Conservation (phyloP, 1,140 invertebrate genomes). For the Drosophila sechellia region DNA sequence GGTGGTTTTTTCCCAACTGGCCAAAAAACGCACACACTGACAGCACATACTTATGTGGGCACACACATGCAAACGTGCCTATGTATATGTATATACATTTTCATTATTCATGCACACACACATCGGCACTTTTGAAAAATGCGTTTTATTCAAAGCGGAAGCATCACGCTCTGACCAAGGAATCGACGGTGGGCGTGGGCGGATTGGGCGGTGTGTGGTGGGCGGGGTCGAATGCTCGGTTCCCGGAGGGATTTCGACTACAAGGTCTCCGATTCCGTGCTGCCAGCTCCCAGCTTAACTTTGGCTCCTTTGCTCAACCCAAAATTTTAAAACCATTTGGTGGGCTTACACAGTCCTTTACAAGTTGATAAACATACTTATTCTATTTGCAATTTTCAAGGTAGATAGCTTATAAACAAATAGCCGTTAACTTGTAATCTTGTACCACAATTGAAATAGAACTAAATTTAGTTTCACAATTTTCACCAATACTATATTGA, state of each 20-base stretch:
- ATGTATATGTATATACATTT: constrained; percentile 28
- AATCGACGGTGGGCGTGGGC: neutral
- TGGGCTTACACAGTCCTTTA: neutral
- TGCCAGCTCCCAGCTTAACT: neutral
- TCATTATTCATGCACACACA: constrained; percentile 71
- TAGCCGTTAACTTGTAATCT: too few species aligned
- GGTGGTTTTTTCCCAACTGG: constrained; percentile 54
- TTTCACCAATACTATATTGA: too few species aligned
- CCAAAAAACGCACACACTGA: constrained; percentile 67
- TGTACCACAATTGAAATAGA: too few species aligned
- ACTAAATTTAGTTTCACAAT: too few species aligned
- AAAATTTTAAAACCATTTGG: neutral
- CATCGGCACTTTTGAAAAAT: constrained; percentile 71
- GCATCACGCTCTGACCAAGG: constrained; percentile 50
- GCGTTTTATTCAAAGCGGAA: constrained; percentile 73
- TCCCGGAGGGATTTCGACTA: constrained; percentile 6
- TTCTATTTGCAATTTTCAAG: too few species aligned
- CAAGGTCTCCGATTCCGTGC: constrained; percentile 21
- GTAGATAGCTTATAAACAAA: too few species aligned
- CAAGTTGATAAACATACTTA: neutral
- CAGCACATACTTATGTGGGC: constrained; percentile 37
- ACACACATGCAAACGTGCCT: constrained; percentile 25
- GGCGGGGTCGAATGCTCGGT: neutral
- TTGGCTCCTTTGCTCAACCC: neutral
- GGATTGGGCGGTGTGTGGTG: neutral